Conservation (phyloP, 2,113 vertebrate species). For the Zingel zingel region DNA sequence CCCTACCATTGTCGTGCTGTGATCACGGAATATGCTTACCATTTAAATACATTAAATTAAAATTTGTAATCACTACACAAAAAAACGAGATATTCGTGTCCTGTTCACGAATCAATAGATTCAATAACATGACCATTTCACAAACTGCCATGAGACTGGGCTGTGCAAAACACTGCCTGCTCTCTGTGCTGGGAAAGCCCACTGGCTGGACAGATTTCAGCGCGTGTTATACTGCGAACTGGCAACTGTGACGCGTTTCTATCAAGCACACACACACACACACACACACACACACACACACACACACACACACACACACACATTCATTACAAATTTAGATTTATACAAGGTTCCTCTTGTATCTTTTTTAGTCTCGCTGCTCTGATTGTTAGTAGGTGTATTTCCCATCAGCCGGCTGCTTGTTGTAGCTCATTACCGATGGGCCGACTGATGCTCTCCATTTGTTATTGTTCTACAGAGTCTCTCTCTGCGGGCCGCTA, state of each 20-base stretch:
- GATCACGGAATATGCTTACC: too few species aligned
- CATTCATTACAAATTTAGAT: slow-evolving; percentile 22
- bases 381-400: slow-evolving; percentile 30
- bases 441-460: slow-evolving; percentile 60
- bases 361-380: slow-evolving; percentile 9
- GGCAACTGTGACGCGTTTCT: background rate
- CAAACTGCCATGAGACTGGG: too few species aligned
- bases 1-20: too few species aligned
- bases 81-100: too few species aligned
- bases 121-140: too few species aligned
- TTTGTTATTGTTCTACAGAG: slow-evolving; percentile 64
- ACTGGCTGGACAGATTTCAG: background rate
- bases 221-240: background rate
- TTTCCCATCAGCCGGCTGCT: slow-evolving; percentile 62
- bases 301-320: slow-evolving; percentile 20
- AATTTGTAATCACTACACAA: too few species aligned
- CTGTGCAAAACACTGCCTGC: too few species aligned
- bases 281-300: slow-evolving; percentile 20
- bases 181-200: background rate
- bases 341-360: slow-evolving; percentile 40
- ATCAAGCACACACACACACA: slow-evolving; percentile 28
- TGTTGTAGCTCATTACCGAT: slow-evolving; percentile 60
- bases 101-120: too few species aligned
- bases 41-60: too few species aligned
- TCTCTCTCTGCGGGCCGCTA: slow-evolving; percentile 37